Conservation (phyloP, 2,113 vertebrate species). For the Cryptotis parvus region DNA sequence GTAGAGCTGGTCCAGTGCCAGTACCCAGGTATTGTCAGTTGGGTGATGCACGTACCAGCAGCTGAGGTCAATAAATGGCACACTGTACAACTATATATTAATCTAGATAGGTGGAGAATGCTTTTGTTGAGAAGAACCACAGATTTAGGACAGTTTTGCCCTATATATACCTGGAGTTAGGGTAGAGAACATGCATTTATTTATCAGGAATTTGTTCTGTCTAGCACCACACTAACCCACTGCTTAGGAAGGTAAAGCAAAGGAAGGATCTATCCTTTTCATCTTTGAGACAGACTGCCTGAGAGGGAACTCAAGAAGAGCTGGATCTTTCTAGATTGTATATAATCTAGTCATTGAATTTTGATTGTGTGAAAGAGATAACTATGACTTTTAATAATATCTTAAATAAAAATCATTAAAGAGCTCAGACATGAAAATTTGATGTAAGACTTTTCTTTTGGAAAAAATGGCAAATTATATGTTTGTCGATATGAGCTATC, state of each 20-base stretch:
- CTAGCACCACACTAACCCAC: background rate
- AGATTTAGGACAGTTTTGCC: background rate
- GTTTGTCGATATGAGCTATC: background rate
- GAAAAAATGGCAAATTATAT: background rate
- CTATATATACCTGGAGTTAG: conserved; percentile 43
- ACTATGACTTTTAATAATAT: background rate
- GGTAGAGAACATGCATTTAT: background rate
- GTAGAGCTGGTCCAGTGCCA: background rate
- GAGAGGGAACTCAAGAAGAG: background rate
- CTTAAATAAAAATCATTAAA: conserved; percentile 43
- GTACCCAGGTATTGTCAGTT: background rate
- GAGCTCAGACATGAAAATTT: background rate
- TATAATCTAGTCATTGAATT: conserved; percentile 40
- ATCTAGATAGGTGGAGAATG: background rate
- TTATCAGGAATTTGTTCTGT: background rate
- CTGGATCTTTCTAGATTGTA: background rate
- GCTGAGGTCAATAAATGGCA: background rate
- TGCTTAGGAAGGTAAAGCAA: background rate
- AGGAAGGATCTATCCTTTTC: conserved; percentile 4
- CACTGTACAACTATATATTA: background rate
- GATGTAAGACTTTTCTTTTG: background rate
- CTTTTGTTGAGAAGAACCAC: conserved; percentile 17
- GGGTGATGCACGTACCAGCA: background rate
- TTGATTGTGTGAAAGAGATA: background rate
- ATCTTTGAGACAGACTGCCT: background rate